Evolutionary conservation across 1,140 invertebrate species (phyloP), one percentile per base, ranked within the genome.

Genomic region (Calliphora vicina): DNA sequence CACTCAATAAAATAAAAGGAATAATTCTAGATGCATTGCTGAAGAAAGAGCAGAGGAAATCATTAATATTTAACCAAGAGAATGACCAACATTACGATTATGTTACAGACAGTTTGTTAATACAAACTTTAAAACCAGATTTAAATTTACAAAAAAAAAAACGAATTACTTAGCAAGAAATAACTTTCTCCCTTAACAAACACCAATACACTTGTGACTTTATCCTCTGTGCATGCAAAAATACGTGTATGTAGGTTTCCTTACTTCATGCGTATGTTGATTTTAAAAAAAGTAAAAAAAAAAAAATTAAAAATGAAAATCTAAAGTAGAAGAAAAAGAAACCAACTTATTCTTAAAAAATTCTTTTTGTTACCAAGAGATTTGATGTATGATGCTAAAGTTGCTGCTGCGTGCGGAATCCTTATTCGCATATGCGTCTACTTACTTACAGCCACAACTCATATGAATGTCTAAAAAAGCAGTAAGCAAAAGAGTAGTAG

Each of bases 361-460:
- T 81, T 81, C 80, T 81, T 61, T 81, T 81, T 81, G 80, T 81
- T 61, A 25, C 80, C 57, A 81, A 81, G 80, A 61, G 80, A 81
- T 81, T 78, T 78, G 74, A 81, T 81, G 80, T 67, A 81, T 81
- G 80, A 57, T 61, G 57, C 23, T 81, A 12, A 78, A 23, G 35
- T 78, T 23, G 74, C 35, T 42, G 73, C 74, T 43, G 35, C 74
- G 35, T 78, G 42, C 20, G 74, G 35, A 78, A 78, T 45, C 35
- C 35, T 78, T 78, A 78, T 78, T 78, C 35, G n/a, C 35, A 43
- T 78, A 78, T 78, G 74, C 20, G 35, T 43, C 10, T 43, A 20
- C 61, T 67, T 61, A 13, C 13, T n/a, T 5, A 57, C 50, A 57
- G 50, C 50, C 50, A 57, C 50, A 57, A 35, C 5, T 35, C 17